These are phyloP conservation scores for Thomomys bottae DNA, from an alignment of 2,113 vertebrate genomes.

Conservation along the genomic window DNA sequence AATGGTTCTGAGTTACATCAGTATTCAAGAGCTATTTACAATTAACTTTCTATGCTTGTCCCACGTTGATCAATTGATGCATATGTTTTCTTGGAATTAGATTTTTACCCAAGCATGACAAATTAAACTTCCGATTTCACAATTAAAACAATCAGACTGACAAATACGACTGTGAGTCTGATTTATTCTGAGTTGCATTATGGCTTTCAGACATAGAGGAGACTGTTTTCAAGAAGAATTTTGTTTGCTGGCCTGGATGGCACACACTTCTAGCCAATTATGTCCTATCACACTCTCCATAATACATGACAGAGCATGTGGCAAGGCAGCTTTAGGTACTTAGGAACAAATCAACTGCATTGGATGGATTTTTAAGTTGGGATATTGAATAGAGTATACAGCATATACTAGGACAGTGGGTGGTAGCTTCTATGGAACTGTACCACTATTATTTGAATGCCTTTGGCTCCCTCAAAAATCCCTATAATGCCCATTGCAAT, in stretches of 20 bases:
- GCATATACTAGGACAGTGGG: not conserved
- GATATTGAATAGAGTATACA: not conserved
- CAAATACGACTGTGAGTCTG: constrained; percentile 67
- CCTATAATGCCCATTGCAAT: not conserved
- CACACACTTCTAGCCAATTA: not conserved
- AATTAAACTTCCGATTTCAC: constrained; percentile 83
- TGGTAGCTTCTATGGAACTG: not conserved
- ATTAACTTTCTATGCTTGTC: constrained; percentile 61
- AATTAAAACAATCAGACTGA: constrained; percentile 83
- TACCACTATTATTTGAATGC: not conserved
- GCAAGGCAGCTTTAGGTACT: too few relatives aligned
- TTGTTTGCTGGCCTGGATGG: not conserved
- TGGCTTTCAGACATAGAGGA: constrained; percentile 60
- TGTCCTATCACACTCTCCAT: not conserved
- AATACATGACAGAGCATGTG: not conserved
- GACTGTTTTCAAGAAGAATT: constrained; percentile 24
- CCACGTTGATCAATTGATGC: constrained; percentile 75
- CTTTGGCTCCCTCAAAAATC: not conserved
- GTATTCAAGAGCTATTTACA: constrained; percentile 64
- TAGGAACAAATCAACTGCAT: too few relatives aligned
- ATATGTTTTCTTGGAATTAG: constrained; percentile 79
- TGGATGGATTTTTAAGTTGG: not conserved
- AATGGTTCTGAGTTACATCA: constrained; percentile 63
- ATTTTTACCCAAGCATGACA: constrained; percentile 78
- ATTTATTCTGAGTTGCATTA: constrained; percentile 72